Percentiles rank a stretch among this genome's conserved stretches.
Conservation (phyloP, 2,797 vertebrate genomes). For the Carapus acus region DNA sequence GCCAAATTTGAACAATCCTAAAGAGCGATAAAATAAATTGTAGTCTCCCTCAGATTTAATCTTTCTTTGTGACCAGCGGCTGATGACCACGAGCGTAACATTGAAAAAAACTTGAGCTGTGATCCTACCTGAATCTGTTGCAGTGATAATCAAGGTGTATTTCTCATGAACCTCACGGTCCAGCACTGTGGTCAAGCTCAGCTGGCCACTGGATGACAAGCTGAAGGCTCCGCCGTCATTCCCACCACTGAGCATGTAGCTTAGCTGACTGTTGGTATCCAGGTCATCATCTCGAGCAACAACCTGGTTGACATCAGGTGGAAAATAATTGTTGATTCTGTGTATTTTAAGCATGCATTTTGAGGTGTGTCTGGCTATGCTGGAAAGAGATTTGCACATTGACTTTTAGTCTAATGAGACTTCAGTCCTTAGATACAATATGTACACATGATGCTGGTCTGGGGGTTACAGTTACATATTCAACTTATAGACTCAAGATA, state of each 20-base stretch:
- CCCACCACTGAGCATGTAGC: constrained; percentile 79
- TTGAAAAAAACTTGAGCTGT: background rate
- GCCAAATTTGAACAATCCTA: too few species aligned
- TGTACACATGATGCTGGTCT: background rate
- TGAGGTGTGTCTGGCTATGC: too few species aligned
- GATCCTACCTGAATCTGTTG: constrained; percentile 83
- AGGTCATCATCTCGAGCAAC: constrained; percentile 91
- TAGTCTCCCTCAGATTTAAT: too few species aligned
- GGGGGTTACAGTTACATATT: constrained; percentile 2
- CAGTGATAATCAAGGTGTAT: constrained; percentile 82
- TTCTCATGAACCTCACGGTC: constrained; percentile 82
- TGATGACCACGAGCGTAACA: too few species aligned
- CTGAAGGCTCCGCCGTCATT: constrained; percentile 83
- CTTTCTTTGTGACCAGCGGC: too few species aligned
- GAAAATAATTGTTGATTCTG: too few species aligned
- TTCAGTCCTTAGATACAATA: constrained; percentile 3
- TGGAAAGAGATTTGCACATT: constrained; percentile 25
- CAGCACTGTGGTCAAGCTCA: constrained; percentile 79
- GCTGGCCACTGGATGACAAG: constrained; percentile 82
- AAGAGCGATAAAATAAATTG: too few species aligned
- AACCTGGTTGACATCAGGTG: constrained; percentile 68
- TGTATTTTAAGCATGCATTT: too few species aligned
- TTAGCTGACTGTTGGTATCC: constrained; percentile 83
- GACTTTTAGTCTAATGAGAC: constrained; percentile 16
- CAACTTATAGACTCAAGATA: constrained; percentile 20